Percentiles rank a stretch among this genome's conserved stretches.
These are phyloP conservation scores for Terebella lapidaria DNA, from an alignment of 2,888 invertebrate species.

Conservation along the genomic window DNA sequence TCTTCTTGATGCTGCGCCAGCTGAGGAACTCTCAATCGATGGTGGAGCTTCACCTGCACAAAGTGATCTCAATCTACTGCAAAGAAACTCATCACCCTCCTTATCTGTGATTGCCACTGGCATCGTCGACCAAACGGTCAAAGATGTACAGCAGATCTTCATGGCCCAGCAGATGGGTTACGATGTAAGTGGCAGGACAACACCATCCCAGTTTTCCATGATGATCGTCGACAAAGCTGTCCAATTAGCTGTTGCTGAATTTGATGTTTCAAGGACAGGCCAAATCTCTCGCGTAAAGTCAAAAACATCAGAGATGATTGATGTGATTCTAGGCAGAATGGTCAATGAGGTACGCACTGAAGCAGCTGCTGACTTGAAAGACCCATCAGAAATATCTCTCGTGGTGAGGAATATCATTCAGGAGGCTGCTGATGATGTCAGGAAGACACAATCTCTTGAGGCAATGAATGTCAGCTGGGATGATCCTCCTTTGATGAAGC, in stretches of 20 bases:
- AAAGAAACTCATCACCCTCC: background rate
- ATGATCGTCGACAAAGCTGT: background rate
- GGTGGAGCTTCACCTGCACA: background rate
- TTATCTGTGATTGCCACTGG: background rate
- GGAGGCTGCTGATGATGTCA: background rate
- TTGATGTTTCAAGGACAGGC: too few species aligned
- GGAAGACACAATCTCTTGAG: background rate
- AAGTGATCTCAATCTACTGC: too few species aligned
- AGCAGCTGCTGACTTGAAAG: background rate
- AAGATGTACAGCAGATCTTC: background rate
- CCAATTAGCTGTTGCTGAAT: background rate
- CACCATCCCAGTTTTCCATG: background rate
- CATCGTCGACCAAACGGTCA: background rate
- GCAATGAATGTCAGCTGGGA: background rate
- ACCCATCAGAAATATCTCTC: background rate
- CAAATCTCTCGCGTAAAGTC: too few species aligned
- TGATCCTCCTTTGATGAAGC: background rate
- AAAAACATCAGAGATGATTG: too few species aligned
- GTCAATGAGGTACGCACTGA: background rate
- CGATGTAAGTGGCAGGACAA: background rate
- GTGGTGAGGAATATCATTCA: background rate
- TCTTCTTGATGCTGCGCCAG: background rate
- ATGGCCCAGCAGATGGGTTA: background rate
- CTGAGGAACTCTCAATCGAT: background rate
- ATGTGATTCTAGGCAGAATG: too few species aligned